phyloP scores from a whole-genome alignment of 2,888 invertebrate genomes.

The Diaphora mendica region DNA sequence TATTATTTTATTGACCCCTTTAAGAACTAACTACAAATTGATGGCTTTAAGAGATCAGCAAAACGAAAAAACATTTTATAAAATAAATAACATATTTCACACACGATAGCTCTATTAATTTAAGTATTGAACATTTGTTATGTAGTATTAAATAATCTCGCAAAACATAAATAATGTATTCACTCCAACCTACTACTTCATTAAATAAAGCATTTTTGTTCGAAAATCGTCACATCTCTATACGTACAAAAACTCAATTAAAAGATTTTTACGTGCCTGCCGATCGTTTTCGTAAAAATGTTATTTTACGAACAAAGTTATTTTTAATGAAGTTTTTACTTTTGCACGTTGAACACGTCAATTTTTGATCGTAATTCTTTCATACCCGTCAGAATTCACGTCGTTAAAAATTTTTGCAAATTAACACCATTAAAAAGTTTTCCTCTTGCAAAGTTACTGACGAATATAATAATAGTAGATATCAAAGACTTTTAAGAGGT shows the following conservation, averaged over 20 bases:
- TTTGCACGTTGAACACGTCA: conserved; percentile 22
- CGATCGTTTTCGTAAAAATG: conserved; percentile 24
- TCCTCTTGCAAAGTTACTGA: conserved; percentile 24
- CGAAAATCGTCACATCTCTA: conserved; percentile 2
- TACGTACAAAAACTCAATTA: conserved; percentile 24
- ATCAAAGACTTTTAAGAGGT: conserved; percentile 6
- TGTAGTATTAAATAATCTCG: too few species aligned
- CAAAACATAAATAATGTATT: background rate
- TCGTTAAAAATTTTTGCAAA: conserved; percentile 41
- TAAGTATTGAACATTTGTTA: too few species aligned
- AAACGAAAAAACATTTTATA: too few species aligned
- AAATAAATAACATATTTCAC: too few species aligned
- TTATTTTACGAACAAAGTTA: conserved; percentile 36
- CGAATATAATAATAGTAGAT: conserved; percentile 8
- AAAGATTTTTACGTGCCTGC: conserved; percentile 27
- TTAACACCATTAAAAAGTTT: conserved; percentile 47
- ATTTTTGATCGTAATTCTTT: conserved; percentile 36
- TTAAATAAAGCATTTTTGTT: conserved; percentile 6
- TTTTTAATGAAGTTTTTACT: conserved; percentile 42
- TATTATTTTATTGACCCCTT: too few species aligned
- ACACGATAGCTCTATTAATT: too few species aligned
- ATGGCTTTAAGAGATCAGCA: too few species aligned
- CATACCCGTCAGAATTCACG: conserved; percentile 33
- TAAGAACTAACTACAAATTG: too few species aligned
- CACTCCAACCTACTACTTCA: background rate